Base-by-base conservation (phyloP, 2,797 vertebrate species). In the Lycodopsis pacificus region DNA sequence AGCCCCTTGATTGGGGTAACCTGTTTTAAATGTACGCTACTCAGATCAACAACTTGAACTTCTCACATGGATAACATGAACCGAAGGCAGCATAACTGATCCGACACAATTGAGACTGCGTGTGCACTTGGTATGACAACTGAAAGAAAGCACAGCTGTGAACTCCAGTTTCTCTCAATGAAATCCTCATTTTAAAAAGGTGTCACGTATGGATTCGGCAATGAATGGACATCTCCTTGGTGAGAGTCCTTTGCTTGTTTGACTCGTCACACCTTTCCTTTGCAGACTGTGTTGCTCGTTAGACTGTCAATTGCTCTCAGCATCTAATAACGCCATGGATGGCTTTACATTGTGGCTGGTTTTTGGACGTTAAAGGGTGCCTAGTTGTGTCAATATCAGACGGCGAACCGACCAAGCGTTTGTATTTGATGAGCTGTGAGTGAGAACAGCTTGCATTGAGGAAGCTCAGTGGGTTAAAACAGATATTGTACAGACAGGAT, bases 401-500 rank as follows among this genome's bases (percentile, higher is more conserved):
- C 17, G 19, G 19, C 19, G 3, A 48, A 48, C 46, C 20, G 46
- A 48, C 46, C 46, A 10, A 48, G 46, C 8, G 46, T 48, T 20
- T 53, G 10, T 22, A 53, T 53, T 53, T 25, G 49, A 53, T 53
- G 49, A 51, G 49, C 4, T n/a, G 49, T 53, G 49, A 25, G n/a
- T 53, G 49, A 53, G 49, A 22, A 53, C 49, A 25, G 11, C n/a
- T 53, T 22, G 49, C 49, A 20, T 3, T 30, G 53, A 22, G 15
- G 20, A 34, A 27, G 12, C 30, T 69, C 44, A 17, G 44, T 19
- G 27, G 19, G 57, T 53, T 48, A 67, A 74, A 57, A 14, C 15
- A 40, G 61, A n/a, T 46, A 30, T n/a, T 46, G 44, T 40, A 19
- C 58, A 72, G 42, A 76, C 20, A n/a, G 54, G 14, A 59, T 13